Evolutionary conservation across 2,797 vertebrate species (phyloP), one percentile per base, ranked within the genome.

Genomic region (Neoniphon sammara): DNA sequence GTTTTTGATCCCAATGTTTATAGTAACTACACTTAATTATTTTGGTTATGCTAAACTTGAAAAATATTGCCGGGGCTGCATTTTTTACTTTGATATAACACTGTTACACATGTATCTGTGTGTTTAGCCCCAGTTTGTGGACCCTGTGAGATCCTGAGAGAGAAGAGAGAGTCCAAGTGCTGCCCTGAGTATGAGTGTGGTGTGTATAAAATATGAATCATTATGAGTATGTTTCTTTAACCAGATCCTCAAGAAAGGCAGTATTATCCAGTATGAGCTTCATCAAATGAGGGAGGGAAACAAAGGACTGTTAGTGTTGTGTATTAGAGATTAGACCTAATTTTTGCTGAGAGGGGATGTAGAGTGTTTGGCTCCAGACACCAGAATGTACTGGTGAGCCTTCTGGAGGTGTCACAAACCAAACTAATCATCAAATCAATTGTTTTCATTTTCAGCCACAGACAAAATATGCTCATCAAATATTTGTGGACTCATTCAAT

Each of bases 101-200:
- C 3, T n/a, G 67, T 44, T 25, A 20, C 59, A 30, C 2, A 27
- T 31, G 1, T 85, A 3, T 70, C 1, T 87, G 31, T 84, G 23
- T 85, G 27, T 82, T 27, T 75, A 98, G 97, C 92, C 87, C 93
- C 93, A 30, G 85, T 83, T 0, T 99, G 98, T 67, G 94, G 95
- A 49, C 89, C 91, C 0, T 99, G 98, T 91, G 97, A 99, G 92
- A 83, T 95, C 17, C 80, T 95, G 77, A 95, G 31, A 57, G 91
- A 96, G 80, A 96, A 69, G 80, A 95, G 75, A 78, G 90, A 80
- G 0, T 78, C 93, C 1, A 95, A 92, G 63, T 99, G 98, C 89
- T 99, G 98, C 76, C 96, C 96, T 0, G 93, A 96, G 66, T 97
- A 95, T 0, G 95, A 97, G 77, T 99, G 98, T 58, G 96, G 98